Evolutionary conservation across 2,113 vertebrate genomes (phyloP).

Genomic region (Ciconia stormi): DNA sequence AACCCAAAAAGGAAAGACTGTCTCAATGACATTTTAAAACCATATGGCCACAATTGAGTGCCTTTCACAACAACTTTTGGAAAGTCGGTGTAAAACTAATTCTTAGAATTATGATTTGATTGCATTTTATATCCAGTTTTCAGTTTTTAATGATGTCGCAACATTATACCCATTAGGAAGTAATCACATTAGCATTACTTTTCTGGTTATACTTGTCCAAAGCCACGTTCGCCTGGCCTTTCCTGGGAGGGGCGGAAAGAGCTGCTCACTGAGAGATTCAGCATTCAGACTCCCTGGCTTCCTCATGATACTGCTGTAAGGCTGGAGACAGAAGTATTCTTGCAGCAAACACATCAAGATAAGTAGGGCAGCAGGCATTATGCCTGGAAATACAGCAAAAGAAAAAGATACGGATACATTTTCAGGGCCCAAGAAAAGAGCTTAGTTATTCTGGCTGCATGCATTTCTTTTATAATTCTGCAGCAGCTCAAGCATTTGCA

Average conservation of each 20-base stretch:
- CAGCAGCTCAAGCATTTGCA: background rate
- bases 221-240: accelerated
- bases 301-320: background rate
- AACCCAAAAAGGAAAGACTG: background rate
- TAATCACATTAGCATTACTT: background rate
- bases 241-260: background rate
- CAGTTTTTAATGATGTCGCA: background rate
- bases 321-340: background rate
- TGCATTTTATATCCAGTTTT: background rate
- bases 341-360: background rate
- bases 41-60: accelerated
- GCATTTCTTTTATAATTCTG: background rate
- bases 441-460: background rate
- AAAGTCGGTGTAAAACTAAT: background rate
- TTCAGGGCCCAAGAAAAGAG: background rate
- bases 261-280: background rate
- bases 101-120: background rate
- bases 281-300: background rate
- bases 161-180: background rate
- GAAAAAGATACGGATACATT: background rate
- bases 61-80: background rate
- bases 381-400: background rate
- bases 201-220: background rate
- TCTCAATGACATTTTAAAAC: background rate
- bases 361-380: background rate